Evolutionary conservation across 2,797 vertebrate genomes (phyloP).

Genomic region (Neopelma chrysocephalum): DNA sequence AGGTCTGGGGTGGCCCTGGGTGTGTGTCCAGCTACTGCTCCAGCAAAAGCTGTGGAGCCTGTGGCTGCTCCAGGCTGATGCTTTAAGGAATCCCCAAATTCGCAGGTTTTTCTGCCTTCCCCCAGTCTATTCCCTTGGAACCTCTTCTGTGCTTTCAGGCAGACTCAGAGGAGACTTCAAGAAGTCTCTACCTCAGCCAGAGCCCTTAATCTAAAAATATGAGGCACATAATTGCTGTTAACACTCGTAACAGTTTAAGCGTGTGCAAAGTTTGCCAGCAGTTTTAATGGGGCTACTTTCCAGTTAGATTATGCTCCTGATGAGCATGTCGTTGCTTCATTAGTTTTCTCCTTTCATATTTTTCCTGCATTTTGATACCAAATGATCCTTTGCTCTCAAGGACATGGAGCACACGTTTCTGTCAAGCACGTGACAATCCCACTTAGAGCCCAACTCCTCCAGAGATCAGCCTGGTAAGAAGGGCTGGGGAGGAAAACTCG

Average conservation of each 20-base stretch:
- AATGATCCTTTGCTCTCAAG: conserved; percentile 11
- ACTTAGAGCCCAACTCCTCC: background rate
- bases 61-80: background rate
- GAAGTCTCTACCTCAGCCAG: background rate
- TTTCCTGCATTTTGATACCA: conserved; percentile 30
- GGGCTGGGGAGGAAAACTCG: background rate
- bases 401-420: background rate
- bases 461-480: background rate
- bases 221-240: background rate
- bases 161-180: background rate
- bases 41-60: background rate
- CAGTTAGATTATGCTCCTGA: background rate
- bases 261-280: background rate
- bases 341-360: conserved; percentile 20
- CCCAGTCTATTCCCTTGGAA: accelerated
- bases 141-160: background rate
- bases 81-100: background rate
- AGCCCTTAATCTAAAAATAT: background rate
- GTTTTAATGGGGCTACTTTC: conserved; percentile 16
- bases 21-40: background rate
- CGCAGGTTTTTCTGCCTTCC: background rate
- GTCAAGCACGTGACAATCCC: background rate
- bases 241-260: background rate
- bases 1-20: background rate
- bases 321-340: conserved; percentile 32